phyloP scores from a whole-genome alignment of 2,797 vertebrate species.

The Xerus rutilus region DNA sequence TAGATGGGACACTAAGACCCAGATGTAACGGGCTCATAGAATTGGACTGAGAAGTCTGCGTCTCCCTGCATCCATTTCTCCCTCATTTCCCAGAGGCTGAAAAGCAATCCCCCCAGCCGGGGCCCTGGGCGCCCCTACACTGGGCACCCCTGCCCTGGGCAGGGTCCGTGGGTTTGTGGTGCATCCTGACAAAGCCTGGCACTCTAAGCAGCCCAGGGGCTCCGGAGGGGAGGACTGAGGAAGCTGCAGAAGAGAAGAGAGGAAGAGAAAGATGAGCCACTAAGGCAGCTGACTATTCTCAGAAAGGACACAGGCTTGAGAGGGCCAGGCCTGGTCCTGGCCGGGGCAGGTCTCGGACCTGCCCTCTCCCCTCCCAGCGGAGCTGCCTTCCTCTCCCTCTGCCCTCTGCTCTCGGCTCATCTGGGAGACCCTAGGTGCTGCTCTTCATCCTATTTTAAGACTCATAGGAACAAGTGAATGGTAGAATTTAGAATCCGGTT shows the following conservation, averaged over 20 bases:
- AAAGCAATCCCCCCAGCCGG: neutral
- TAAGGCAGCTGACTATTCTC: neutral
- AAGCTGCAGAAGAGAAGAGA: neutral
- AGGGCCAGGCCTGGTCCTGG: neutral
- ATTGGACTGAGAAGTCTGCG: fast-evolving
- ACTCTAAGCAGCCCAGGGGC: neutral
- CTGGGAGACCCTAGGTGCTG: fast-evolving
- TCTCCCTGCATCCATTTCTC: fast-evolving
- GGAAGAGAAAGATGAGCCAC: fast-evolving
- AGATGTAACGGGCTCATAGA: neutral
- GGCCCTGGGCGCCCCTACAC: fast-evolving
- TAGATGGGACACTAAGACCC: neutral
- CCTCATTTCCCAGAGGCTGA: neutral
- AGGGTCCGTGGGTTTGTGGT: neutral
- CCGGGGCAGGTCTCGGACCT: neutral
- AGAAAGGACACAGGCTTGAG: fast-evolving
- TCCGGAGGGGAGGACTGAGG: fast-evolving
- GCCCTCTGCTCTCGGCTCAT: neutral
- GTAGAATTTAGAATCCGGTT: no score
- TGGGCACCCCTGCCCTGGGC: no score
- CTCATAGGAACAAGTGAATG: neutral
- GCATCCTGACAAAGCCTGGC: neutral
- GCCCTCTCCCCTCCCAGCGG: no score
- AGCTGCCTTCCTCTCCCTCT: no score
- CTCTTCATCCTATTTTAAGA: neutral